Evolutionary conservation across 2,113 vertebrate species (phyloP), one percentile per base, ranked within the genome.

Genomic region (Choloepus hoffmanni): DNA sequence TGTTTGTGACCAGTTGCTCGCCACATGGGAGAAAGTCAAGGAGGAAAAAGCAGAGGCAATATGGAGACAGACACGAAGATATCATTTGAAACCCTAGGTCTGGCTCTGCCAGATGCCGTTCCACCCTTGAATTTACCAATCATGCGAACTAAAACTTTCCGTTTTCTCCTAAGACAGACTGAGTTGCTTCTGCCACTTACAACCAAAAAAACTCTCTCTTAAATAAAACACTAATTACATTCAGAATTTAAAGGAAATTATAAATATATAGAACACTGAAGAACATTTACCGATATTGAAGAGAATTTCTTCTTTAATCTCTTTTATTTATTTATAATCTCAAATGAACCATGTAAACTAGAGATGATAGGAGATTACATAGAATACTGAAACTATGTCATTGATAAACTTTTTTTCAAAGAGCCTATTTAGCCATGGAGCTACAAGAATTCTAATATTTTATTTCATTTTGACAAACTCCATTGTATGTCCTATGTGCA

Each of bases 391-490:
- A 87, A 73, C 7, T 53, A 48, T 85, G 30, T 26, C 85, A 2
- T 73, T 77, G 90, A 83, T 82, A 62, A 79, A 45, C 11, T 28
- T 78, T 43, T 87, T 88, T 10, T 78, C 45, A 96, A 86, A 92
- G 72, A 70, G 24, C 14, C n/a, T n/a, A 65, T 36, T 43, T 55
- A 15, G 2, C 28, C 63, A 82, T 74, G 5, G 33, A 84, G 50
- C 78, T 53, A 62, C 14, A 58, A 79, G 43, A 36, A 81, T 81
- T 74, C 63, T 93, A 70, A 50, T 79, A 68, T 92, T 89, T 91
- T 85, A 73, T 81, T 79, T 85, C 87, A 92, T 81, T 94, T 93
- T 84, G 26, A 93, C 28, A 91, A 78, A 84, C 14, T 0, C 79
- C 28, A 43, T 16, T 84, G 45, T 4, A 43, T 81, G 16, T 85